These are phyloP conservation scores for Oplegnathus fasciatus DNA, from an alignment of 2,113 vertebrate genomes.

Conservation along the genomic window DNA sequence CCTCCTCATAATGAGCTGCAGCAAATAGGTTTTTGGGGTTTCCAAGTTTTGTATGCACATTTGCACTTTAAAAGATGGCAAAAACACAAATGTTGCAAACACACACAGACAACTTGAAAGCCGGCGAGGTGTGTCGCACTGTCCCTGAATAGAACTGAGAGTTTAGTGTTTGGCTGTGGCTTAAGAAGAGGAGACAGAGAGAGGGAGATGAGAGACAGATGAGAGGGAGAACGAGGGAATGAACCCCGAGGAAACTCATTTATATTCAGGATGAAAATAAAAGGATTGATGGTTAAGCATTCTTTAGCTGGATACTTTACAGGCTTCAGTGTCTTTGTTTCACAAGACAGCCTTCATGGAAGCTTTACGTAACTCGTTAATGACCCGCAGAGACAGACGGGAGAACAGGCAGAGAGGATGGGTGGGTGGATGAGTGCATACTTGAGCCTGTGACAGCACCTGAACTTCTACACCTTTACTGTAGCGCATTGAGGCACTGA, in stretches of 20 bases:
- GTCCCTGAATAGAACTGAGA: constrained; percentile 54
- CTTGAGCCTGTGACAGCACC: constrained; percentile 31
- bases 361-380: constrained; percentile 56
- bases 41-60: constrained; percentile 44
- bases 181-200: constrained; percentile 36
- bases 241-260: constrained; percentile 57
- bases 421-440: constrained; percentile 13
- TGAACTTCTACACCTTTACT: neutral
- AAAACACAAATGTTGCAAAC: constrained; percentile 32
- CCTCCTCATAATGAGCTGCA: constrained; percentile 49
- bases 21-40: constrained; percentile 26
- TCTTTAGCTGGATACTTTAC: constrained; percentile 59
- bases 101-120: constrained; percentile 26
- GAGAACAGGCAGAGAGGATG: constrained; percentile 16
- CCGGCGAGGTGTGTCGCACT: constrained; percentile 30
- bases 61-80: constrained; percentile 58
- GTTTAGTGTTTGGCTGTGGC: constrained; percentile 46
- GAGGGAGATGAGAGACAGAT: constrained; percentile 60
- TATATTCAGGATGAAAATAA: constrained; percentile 71
- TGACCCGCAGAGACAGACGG: constrained; percentile 34
- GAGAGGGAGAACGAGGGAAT: constrained; percentile 46
- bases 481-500: neutral
- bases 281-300: constrained; percentile 62
- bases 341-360: constrained; percentile 24
- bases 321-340: constrained; percentile 52